These are phyloP conservation scores for Philopedon plagiatum DNA, from an alignment of 2,888 invertebrate species.

Conservation along the genomic window DNA sequence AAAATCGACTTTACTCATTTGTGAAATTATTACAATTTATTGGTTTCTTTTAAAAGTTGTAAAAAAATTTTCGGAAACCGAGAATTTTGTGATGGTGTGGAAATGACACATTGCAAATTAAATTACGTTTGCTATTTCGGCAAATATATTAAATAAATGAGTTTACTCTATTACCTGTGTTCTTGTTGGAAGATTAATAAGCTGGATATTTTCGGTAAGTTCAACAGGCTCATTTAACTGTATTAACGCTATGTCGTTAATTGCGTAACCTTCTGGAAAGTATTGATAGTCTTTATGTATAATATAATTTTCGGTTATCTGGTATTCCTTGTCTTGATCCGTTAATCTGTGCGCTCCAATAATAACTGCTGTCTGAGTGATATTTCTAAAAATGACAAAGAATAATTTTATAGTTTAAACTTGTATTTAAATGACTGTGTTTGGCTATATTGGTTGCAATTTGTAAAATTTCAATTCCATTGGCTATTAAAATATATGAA, in stretches of 20 bases:
- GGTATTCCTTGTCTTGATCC: background rate
- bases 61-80: too few relatives aligned
- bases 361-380: conserved; percentile 2
- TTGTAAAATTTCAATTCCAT: too few relatives aligned
- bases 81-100: too few relatives aligned
- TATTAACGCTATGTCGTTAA: conserved; percentile 22
- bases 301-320: conserved; percentile 1
- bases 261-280: background rate
- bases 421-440: too few relatives aligned
- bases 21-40: too few relatives aligned
- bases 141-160: too few relatives aligned
- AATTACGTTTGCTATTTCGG: too few relatives aligned
- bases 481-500: too few relatives aligned
- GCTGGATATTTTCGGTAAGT: background rate
- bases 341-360: conserved; percentile 4
- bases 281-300: background rate
- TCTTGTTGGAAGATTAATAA: conserved; percentile 2
- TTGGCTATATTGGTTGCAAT: too few relatives aligned
- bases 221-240: conserved; percentile 5
- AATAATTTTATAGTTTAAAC: background rate
- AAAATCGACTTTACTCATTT: too few relatives aligned
- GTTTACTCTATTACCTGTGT: conserved; percentile 18
- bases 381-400: background rate
- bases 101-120: too few relatives aligned
- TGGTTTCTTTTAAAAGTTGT: too few relatives aligned